Base-by-base conservation (phyloP, 2,113 vertebrate genomes). In the Acrocephalus arundinaceus region DNA sequence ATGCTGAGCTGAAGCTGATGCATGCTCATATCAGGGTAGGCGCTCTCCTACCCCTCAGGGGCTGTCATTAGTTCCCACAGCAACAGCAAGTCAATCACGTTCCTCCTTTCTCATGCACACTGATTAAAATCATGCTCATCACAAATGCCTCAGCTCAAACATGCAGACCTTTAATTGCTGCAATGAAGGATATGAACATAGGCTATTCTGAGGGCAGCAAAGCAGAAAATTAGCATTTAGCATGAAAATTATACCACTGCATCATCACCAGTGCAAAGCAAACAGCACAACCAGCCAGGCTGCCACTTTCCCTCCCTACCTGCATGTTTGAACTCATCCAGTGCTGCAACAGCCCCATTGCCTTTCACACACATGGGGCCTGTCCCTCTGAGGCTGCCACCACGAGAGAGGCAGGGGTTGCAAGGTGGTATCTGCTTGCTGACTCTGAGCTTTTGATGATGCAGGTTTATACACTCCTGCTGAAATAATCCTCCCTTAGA, bases 181-280 rank as follows among this genome's bases (percentile, higher is more conserved):
- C 92, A 65, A 72, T 78, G 92, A 96, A 85, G 51, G 70, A 67
- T 96, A 96, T 1, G 89, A 94, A 97, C 92, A 92, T 43, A 92
- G 83, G 63, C 33, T 22, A 91, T 90, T 87, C 88, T 51, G 88
- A 91, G 97, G 87, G 71, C 89, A 97, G 94, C 85, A 96, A 95
- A 94, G 93, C 96, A 96, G 95, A 96, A 97, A 97, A 97, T 97
- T 90, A 94, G 77, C 87, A 95, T 96, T 96, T 97, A 96, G 82
- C 6, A 6, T 81, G 93, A 80, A 97, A 97, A 94, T 89, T 82
- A 94, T 93, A 85, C 65, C 66, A 63, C 84, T 97, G 95, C 92
- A 95, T 96, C 89, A 94, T 91, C 87, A 73, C 52, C 73, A 57
- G 87, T 27, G 76, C 82, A 93, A 92, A 95, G 55, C 68, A 91